Evolutionary conservation across 2,113 vertebrate species (phyloP).

Genomic region (Cyanoliseus patagonus): DNA sequence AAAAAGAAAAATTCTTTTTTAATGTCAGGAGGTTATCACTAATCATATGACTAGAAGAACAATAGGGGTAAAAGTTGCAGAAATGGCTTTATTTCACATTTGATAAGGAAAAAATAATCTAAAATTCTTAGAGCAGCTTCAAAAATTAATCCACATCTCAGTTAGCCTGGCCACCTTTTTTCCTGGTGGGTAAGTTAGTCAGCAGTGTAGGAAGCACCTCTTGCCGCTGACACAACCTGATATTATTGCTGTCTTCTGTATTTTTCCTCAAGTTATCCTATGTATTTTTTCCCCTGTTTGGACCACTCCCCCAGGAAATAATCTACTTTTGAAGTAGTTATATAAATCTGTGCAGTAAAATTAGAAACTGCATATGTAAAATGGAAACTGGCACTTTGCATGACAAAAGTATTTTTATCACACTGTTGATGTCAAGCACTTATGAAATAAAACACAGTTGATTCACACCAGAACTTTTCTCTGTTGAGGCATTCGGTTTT

Average conservation of each 20-base stretch:
- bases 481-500: not conserved
- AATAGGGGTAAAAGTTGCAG: fast-evolving
- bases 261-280: not conserved
- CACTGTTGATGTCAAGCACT: conserved; percentile 2
- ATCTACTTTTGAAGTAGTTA: conserved; percentile 6
- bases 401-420: conserved; percentile 18
- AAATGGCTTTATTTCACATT: not conserved
- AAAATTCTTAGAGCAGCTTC: not conserved
- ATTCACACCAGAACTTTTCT: not conserved
- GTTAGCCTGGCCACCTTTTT: not conserved
- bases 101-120: not conserved
- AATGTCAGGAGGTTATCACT: not conserved
- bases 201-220: not conserved
- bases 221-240: not conserved
- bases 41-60: not conserved
- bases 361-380: conserved; percentile 14
- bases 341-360: not conserved
- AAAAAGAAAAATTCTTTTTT: not conserved
- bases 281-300: not conserved
- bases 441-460: not conserved
- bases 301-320: not conserved
- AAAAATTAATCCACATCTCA: not conserved
- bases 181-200: not conserved
- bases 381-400: not conserved
- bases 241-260: not conserved